Evolutionary conservation across 2,113 vertebrate species (phyloP), one percentile per base, ranked within the genome.

Genomic region (Ciconia maguari): DNA sequence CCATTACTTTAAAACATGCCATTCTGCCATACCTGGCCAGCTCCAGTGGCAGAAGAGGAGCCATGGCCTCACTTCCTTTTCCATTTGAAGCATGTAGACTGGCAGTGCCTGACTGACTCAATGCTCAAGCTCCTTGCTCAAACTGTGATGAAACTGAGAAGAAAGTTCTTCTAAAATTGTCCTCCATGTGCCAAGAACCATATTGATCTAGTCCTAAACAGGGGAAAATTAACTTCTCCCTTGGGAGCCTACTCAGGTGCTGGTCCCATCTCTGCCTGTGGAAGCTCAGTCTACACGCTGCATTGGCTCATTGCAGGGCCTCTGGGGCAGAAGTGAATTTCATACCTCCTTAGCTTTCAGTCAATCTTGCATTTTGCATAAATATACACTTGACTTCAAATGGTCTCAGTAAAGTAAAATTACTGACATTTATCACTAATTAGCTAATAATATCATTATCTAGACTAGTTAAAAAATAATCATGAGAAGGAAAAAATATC

Each of bases 381-480:
- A 96, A 87, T 89, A 85, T 26, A 72, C 6, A 6, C 4, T 5
- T 36, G 34, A 66, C 36, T 95, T 93, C 46, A 95, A 94, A 94
- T 71, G 54, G 75, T 87, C 51, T 91, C 76, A 38, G 54, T 90
- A 66, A 96, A 97, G 93, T 68, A 88, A 97, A 96, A 96, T 96
- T 95, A 80, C 79, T 96, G 93, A 93, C 69, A 96, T 97, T 96
- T 95, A 96, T 93, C 94, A 95, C 71, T 96, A 97, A 97, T 96
- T 97, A 95, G 65, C 66, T 93, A 96, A 94, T 94, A 95, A 94
- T 90, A 82, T 88, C 38, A 93, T 96, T 95, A 96, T 94, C 81
- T 85, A 91, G 42, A 87, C 72, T 92, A 85, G 91, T 66, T 81
- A 62, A 81, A 93, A 64, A 93, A 94, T 80, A 92, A 76, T 87